Conservation (phyloP, 2,113 vertebrate species). For the Ploceus nigricollis region DNA sequence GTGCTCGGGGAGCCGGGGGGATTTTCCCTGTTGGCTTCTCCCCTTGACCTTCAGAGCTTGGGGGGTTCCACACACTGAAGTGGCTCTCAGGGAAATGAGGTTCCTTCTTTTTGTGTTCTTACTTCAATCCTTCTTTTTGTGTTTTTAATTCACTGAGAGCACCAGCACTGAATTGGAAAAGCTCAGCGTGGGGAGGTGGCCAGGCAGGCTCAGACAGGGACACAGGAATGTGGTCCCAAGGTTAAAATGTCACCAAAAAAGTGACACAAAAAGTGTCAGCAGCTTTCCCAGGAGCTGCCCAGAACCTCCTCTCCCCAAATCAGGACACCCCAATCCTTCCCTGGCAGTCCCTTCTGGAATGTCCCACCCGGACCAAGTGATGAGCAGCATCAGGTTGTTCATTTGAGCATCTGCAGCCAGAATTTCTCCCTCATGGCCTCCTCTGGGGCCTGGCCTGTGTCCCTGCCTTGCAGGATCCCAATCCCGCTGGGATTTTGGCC, state of each 20-base stretch:
- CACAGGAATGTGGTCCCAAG: not conserved
- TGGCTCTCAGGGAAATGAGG: not conserved
- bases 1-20: accelerated
- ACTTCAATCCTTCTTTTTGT: not conserved
- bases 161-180: not conserved
- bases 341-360: not conserved
- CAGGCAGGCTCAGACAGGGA: accelerated
- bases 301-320: not conserved
- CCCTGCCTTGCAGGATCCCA: not conserved
- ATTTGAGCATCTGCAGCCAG: not conserved
- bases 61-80: not conserved
- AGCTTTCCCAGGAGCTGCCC: not conserved
- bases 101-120: not conserved
- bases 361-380: accelerated
- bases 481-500: accelerated
- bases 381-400: not conserved
- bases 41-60: not conserved
- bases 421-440: not conserved
- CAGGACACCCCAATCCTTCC: not conserved
- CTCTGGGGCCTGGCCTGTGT: accelerated
- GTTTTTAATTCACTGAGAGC: not conserved
- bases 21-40: not conserved
- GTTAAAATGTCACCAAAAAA: accelerated
- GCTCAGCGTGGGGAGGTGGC: not conserved
- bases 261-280: no score